Evolutionary conservation across 37 sponge, comb jelly and placozoan genomes (phyloP), one percentile per base, ranked within the genome.

Genomic region (Diacarnus erythraeanus): DNA sequence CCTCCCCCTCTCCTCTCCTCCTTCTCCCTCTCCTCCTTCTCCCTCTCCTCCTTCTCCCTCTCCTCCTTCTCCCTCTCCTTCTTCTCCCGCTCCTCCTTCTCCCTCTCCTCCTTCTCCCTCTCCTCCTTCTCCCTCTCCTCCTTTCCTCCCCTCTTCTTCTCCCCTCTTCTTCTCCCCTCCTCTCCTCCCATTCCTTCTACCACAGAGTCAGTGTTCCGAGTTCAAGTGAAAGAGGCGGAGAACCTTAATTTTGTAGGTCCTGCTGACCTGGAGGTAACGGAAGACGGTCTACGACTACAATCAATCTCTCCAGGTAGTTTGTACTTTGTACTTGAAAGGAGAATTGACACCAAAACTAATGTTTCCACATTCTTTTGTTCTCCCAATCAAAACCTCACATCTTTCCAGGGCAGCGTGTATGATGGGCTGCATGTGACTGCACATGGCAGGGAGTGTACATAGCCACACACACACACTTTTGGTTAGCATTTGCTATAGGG

Each of bases 221-320:
- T 92, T 26, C 68, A 75, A 0, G 70, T 88, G 61, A 92, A 92
- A 42, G 93, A 92, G 39, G 35, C 76, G 1, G 89, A 88, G 30
- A 80, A 78, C 60, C 79, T 92, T 33, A 10, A 27, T 2, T 57
- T 84, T 42, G 47, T 43, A 42, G 93, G 89, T 1, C 36, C 76
- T 2, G 88, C 79, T 59, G 93, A 92, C 57, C 42, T 92, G 33
- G 61, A 81, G 29, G 79, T 92, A 43, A 35, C 39, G 0, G 86
- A 88, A 10, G 93, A 88, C 25, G 51, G 72, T 15, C 43, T 92
- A 30, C 36, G 76, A 6, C 59, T 92, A 63, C 76, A 78, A 41
- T 39, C 77, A 0, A 27, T 88, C n/a, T 69, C 77, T 29, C 61
- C 88, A 78, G 88, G 88, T 88, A 36, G 5, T 29, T 15, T 8